Evolutionary conservation across 2,113 vertebrate genomes (phyloP).

Genomic region (Trinectes maculatus): DNA sequence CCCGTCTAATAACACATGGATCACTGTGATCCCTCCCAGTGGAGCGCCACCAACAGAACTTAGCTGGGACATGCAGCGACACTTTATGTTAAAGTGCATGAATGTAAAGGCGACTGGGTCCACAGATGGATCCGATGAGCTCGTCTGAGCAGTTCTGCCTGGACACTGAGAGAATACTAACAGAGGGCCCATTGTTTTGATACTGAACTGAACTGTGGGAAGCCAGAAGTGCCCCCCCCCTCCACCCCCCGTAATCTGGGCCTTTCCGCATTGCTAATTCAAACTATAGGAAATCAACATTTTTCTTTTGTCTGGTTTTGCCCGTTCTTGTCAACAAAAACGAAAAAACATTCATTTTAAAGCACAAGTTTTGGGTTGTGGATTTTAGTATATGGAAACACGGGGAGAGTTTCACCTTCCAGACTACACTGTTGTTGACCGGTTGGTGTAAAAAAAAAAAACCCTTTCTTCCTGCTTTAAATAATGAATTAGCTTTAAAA

Average conservation of each 20-base stretch:
- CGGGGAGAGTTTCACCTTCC: not conserved
- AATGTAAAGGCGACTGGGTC: constrained; percentile 18
- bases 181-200: constrained; percentile 81
- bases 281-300: constrained; percentile 7
- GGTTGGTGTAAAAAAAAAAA: constrained; percentile 71
- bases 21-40: constrained; percentile 34
- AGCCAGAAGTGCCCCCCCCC: constrained; percentile 53
- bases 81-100: not conserved
- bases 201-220: constrained; percentile 71
- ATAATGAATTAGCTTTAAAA: constrained; percentile 83
- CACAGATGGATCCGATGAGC: constrained; percentile 41
- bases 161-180: constrained; percentile 81
- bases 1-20: constrained; percentile 39
- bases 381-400: not conserved
- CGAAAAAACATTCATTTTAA: not conserved
- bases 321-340: not conserved
- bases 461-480: constrained; percentile 77
- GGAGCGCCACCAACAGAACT: constrained; percentile 5
- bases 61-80: not conserved
- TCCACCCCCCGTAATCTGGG: constrained; percentile 29
- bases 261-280: constrained; percentile 35
- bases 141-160: constrained; percentile 54
- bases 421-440: constrained; percentile 65
- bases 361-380: not conserved
- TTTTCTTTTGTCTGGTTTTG: not conserved